phyloP scores from a whole-genome alignment of 2,113 vertebrate genomes.

The Centropus bengalensis region DNA sequence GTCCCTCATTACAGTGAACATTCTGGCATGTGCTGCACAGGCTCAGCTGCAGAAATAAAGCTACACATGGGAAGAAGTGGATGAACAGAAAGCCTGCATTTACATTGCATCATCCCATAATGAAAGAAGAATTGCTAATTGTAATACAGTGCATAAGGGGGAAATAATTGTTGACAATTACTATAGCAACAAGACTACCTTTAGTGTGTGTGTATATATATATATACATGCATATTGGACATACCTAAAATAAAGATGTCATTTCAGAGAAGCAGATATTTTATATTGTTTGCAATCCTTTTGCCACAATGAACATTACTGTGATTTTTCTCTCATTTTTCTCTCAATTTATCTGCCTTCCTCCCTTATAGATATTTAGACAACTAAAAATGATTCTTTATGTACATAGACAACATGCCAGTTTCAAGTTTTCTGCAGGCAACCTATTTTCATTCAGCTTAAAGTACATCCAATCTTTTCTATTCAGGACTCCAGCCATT shows the following conservation, averaged over 20 bases:
- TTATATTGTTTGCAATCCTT: slow-evolving; percentile 70
- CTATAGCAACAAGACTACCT: slow-evolving; percentile 36
- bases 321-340: slow-evolving; percentile 43
- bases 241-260: not conserved
- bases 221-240: not conserved
- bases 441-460: slow-evolving; percentile 68
- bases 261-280: slow-evolving; percentile 61
- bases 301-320: slow-evolving; percentile 41
- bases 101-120: slow-evolving; percentile 70
- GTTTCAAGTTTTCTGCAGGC: slow-evolving; percentile 66
- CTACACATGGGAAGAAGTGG: slow-evolving; percentile 64
- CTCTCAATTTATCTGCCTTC: slow-evolving; percentile 69
- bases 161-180: slow-evolving; percentile 53
- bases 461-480: slow-evolving; percentile 62
- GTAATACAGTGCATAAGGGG: slow-evolving; percentile 40
- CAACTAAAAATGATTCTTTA: slow-evolving; percentile 75
- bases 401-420: slow-evolving; percentile 45
- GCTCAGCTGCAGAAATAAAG: slow-evolving; percentile 70
- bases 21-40: slow-evolving; percentile 67
- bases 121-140: slow-evolving; percentile 69
- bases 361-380: slow-evolving; percentile 66
- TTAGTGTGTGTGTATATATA: not conserved
- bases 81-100: slow-evolving; percentile 71
- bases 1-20: slow-evolving; percentile 68
- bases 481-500: slow-evolving; percentile 55